Percentiles rank a stretch among this genome's conserved stretches.
phyloP scores from a whole-genome alignment of 92 coral and sea anemone genomes.

The Actinostola sp. region DNA sequence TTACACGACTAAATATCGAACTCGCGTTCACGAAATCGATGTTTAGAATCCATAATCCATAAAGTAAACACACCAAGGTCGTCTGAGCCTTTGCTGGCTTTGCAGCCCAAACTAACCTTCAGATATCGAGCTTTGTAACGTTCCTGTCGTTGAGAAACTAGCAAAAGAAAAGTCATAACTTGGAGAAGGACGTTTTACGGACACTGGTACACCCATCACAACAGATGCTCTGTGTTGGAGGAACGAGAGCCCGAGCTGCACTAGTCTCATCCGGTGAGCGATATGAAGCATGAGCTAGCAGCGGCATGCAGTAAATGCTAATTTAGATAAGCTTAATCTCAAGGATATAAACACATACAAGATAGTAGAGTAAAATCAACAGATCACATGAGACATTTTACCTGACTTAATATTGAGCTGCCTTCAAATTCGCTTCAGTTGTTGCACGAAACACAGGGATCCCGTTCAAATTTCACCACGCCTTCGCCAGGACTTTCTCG shows the following conservation, averaged over 20 bases:
- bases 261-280: not conserved
- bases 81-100: not conserved
- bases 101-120: conserved; percentile 51
- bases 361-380: not conserved
- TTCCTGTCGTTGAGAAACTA: conserved; percentile 85
- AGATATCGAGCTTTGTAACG: conserved; percentile 44
- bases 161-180: conserved; percentile 56
- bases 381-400: not conserved
- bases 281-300: not conserved
- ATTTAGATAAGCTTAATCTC: not conserved
- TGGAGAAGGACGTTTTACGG: conserved; percentile 37
- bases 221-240: not conserved
- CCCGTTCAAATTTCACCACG: too few species aligned
- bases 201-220: conserved; percentile 80
- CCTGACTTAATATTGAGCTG: not conserved
- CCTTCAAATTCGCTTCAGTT: too few species aligned
- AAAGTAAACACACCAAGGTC: not conserved
- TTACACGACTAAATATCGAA: too few species aligned
- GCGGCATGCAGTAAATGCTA: not conserved
- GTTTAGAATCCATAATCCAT: not conserved
- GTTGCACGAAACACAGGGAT: too few species aligned
- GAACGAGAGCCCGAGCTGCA: too few species aligned
- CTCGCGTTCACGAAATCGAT: too few species aligned
- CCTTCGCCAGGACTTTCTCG: not conserved
- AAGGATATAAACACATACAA: not conserved